Evolutionary conservation across 2,888 invertebrate genomes (phyloP).

Genomic region (Amphimallon solstitiale): DNA sequence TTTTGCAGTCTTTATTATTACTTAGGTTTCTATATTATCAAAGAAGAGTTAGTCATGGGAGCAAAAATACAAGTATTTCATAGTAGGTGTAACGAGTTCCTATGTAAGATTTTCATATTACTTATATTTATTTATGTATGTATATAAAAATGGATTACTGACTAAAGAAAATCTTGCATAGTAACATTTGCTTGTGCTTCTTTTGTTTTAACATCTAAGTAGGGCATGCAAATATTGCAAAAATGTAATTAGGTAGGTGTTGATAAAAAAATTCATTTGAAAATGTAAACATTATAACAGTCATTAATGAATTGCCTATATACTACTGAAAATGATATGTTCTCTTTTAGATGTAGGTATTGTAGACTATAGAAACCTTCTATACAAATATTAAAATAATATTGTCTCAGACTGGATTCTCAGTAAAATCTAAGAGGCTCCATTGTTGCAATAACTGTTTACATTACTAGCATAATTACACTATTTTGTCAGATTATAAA

Average conservation of each 20-base stretch:
- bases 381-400: conserved; percentile 2
- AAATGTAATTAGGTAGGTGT: too few species aligned
- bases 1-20: conserved; percentile 46
- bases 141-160: not conserved
- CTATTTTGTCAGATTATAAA: too few species aligned
- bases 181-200: conserved; percentile 2
- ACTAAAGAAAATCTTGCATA: conserved; percentile 5
- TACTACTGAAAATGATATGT: conserved; percentile 32
- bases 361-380: not conserved
- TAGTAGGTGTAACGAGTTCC: not conserved
- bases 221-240: conserved; percentile 10
- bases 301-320: conserved; percentile 1
- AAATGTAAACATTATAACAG: conserved; percentile 31
- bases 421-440: too few species aligned
- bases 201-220: not conserved
- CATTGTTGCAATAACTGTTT: too few species aligned
- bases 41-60: not conserved
- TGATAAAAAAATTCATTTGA: too few species aligned
- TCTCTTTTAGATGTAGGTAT: not conserved
- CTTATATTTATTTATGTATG: not conserved
- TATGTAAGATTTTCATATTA: not conserved
- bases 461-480: too few species aligned
- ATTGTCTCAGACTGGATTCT: too few species aligned
- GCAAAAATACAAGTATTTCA: too few species aligned
- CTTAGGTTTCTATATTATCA: conserved; percentile 29